Evolutionary conservation across 2,113 vertebrate species (phyloP).

Genomic region (Guaruba guarouba): DNA sequence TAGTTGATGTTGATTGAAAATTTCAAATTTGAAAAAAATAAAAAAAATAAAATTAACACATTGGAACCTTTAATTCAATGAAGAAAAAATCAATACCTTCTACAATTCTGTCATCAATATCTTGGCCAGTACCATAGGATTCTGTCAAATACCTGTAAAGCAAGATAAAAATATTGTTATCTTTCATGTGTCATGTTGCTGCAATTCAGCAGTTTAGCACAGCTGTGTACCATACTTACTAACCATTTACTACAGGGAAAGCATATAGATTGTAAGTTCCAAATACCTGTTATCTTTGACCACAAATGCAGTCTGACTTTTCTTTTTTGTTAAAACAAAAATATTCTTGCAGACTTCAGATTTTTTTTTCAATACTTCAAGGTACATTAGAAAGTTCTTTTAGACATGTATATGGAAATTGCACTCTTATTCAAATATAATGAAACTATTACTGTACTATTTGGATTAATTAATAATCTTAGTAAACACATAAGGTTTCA

Average conservation of each 20-base stretch:
- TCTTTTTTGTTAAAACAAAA: not conserved
- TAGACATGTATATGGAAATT: not conserved
- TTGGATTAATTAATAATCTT: not conserved
- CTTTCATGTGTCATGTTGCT: not conserved
- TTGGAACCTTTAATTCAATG: not conserved
- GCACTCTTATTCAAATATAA: not conserved
- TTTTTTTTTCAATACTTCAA: not conserved
- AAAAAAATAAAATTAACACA: not conserved
- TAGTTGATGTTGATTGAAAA: not conserved
- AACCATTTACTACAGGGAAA: not conserved
- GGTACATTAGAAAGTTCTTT: not conserved
- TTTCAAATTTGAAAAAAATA: not conserved
- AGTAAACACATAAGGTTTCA: not conserved
- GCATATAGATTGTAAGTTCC: not conserved
- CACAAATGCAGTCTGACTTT: not conserved
- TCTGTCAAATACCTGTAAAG: constrained; percentile 88
- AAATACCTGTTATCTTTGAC: not conserved
- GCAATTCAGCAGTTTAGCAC: not conserved
- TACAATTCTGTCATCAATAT: constrained; percentile 96
- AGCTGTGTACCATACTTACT: not conserved
- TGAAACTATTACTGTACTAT: not conserved
- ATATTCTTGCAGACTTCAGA: not conserved
- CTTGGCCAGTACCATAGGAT: constrained; percentile 94
- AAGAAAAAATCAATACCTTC: constrained; percentile 81
- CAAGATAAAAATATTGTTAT: not conserved